A percentile compares a stretch with the other conserved stretches of the same genome.
Evolutionary conservation across 2,113 vertebrate genomes (phyloP).

Genomic region (Oreotrochilus melanogaster): DNA sequence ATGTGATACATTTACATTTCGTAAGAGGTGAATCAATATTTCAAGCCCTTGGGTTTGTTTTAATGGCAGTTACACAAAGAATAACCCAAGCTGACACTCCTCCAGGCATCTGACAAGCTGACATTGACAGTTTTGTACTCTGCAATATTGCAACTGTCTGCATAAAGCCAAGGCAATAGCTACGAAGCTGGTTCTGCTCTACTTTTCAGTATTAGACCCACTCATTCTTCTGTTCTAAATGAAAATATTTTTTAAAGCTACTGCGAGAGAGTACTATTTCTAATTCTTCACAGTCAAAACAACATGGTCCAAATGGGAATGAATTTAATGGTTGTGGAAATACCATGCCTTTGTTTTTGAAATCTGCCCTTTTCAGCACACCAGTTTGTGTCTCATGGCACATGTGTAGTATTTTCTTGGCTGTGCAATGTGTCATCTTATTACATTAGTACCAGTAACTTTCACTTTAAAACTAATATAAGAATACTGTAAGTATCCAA

Average conservation of each 20-base stretch:
- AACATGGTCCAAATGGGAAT: neutral
- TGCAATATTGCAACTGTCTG: constrained; percentile 17
- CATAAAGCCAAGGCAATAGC: neutral
- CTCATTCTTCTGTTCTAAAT: neutral
- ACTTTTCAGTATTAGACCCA: neutral
- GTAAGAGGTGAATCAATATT: neutral
- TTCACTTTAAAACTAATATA: neutral
- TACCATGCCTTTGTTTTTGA: neutral
- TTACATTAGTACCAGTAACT: neutral
- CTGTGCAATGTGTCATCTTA: neutral
- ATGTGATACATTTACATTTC: neutral
- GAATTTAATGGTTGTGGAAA: neutral
- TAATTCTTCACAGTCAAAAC: neutral
- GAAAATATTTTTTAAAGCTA: neutral
- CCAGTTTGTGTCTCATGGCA: neutral
- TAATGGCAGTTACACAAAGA: neutral
- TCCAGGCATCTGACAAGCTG: neutral
- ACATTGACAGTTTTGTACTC: neutral
- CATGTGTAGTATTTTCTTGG: neutral
- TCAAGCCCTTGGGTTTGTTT: neutral
- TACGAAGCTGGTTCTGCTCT: neutral
- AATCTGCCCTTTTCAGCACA: neutral
- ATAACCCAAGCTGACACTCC: constrained; percentile 1
- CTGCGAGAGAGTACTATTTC: neutral
- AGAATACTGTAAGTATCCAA: neutral